A percentile compares a stretch with the other conserved stretches of the same genome.
These are phyloP conservation scores for Zhuqinia jingwanae DNA, from an alignment of 2,888 invertebrate species.

Conservation along the genomic window DNA sequence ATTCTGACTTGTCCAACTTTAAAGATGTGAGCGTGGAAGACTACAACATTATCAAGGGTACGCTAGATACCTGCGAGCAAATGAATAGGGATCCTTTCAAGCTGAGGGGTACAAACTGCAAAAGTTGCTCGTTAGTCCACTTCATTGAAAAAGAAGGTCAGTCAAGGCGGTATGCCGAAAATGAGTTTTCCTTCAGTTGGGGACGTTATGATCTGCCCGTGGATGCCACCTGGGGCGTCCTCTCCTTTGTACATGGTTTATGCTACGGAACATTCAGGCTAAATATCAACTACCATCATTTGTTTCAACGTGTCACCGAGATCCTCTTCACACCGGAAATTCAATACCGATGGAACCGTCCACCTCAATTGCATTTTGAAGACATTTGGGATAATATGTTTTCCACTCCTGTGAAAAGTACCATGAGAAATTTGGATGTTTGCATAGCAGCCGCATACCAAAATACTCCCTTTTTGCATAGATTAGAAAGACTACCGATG, in stretches of 20 bases:
- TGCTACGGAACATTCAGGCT: conserved; percentile 71
- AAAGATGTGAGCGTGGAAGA: conserved; percentile 69
- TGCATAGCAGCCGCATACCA: conserved; percentile 72
- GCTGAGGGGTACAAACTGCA: conserved; percentile 54
- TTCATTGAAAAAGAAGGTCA: conserved; percentile 40
- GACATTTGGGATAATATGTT: conserved; percentile 75
- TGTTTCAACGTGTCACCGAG: conserved; percentile 72
- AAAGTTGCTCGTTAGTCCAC: conserved; percentile 52
- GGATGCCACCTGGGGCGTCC: conserved; percentile 72
- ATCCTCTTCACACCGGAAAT: conserved; percentile 69
- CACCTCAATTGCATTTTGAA: conserved; percentile 58
- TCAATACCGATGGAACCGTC: conserved; percentile 70
- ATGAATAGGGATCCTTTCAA: conserved; percentile 27
- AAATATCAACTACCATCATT: conserved; percentile 75
- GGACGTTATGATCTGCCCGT: conserved; percentile 72
- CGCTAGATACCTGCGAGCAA: conserved; percentile 61
- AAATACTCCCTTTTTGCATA: conserved; percentile 71
- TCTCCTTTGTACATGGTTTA: conserved; percentile 69
- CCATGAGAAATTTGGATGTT: conserved; percentile 73
- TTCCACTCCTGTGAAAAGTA: conserved; percentile 54
- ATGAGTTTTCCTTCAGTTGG: conserved; percentile 65
- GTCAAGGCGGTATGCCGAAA: conserved; percentile 4
- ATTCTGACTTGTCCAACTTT: conserved; percentile 65
- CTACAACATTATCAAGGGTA: conserved; percentile 54
- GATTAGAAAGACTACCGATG: conserved; percentile 68